Base-by-base conservation (phyloP, 2,888 invertebrate genomes). In the Stomorhina lunata region DNA sequence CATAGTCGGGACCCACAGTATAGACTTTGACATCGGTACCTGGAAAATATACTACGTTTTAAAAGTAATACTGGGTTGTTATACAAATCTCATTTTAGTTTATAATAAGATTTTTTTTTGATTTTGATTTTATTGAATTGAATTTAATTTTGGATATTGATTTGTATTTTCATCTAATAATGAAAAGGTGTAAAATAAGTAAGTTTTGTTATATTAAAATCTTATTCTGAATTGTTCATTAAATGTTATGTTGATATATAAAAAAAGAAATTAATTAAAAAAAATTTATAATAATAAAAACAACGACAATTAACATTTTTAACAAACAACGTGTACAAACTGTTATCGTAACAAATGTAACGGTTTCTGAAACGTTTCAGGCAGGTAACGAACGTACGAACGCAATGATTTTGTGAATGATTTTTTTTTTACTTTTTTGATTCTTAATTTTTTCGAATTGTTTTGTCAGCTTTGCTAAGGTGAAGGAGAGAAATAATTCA, bases 1-100 rank as follows among this genome's bases (percentile, higher is more conserved):
- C 99, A 91, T 99, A 99, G 92, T 99, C 99, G 0, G 99, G 99
- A 0, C 99, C 99, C 29, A 99, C 99, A 0, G 99, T 99, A 91
- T 99, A 99, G 27, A 99, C 99, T 92, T 96, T 94, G 57, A 94
- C 94, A 86, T 94, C 94, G 57, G 94, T 94, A 85, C 94, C 96
- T 96, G 91, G 84, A 90, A 90, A 89, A 85, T 90, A 90, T 80
- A 91, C 90, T 91, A 88, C 90, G 90, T 90, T 90, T 90, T 90
- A 90, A 90, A 90, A 90, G 90, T 90, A 90, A 90, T 90, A 89
- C 90, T 90, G 90, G 89, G 90, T 88, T 89, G 90, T 89, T 88
- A 86, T 82, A 82, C 69, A 82, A 82, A 79, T 82, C 79, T 82
- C 82, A 82, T 79, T 79, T 79, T 82, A 79, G 65, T 65, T 76